These are phyloP conservation scores for Apteryx mantelli DNA, from an alignment of 2,113 vertebrate genomes.

Conservation along the genomic window DNA sequence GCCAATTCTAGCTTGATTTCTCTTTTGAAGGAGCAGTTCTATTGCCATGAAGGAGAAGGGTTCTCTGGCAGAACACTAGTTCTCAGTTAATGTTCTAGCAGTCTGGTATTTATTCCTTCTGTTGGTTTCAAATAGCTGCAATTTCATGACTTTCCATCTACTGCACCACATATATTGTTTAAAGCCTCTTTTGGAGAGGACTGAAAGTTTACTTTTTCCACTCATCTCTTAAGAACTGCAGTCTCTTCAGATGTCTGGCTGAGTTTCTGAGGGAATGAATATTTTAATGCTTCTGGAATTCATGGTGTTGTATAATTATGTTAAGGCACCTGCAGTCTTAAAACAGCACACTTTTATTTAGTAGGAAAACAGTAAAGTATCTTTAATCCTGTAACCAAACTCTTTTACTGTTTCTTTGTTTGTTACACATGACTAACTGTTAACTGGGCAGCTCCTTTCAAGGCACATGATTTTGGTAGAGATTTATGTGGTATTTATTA, in stretches of 20 bases:
- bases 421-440: not conserved
- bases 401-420: too few relatives aligned
- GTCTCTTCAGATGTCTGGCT: not conserved
- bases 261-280: not conserved
- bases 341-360: not conserved
- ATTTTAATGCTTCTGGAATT: not conserved
- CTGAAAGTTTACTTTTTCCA: not conserved
- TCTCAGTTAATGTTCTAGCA: not conserved
- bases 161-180: not conserved
- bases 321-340: not conserved
- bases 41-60: not conserved
- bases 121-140: not conserved
- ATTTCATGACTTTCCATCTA: not conserved
- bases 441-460: not conserved
- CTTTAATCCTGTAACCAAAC: too few relatives aligned
- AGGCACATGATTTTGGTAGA: fast-evolving
- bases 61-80: not conserved
- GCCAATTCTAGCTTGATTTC: not conserved
- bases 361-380: too few relatives aligned
- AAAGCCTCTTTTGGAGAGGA: not conserved
- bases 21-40: not conserved
- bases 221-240: not conserved
- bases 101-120: not conserved
- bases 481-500: not conserved
- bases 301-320: not conserved